phyloP scores from a whole-genome alignment of 2,797 vertebrate genomes.

The Amblyraja radiata region DNA sequence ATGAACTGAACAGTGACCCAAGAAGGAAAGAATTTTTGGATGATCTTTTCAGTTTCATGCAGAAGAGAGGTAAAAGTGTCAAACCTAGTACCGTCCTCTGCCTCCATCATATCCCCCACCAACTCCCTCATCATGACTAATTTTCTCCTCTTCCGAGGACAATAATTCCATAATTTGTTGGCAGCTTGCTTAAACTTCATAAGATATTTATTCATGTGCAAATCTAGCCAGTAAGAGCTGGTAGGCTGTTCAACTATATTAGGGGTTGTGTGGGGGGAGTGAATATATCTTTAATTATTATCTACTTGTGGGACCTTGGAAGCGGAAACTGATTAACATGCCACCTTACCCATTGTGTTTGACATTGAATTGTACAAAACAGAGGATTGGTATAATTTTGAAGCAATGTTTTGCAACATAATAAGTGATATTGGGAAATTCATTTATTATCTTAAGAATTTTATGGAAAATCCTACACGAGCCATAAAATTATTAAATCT shows the following conservation, averaged over 20 bases:
- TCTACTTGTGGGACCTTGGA: background rate
- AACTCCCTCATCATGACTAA: too few species aligned
- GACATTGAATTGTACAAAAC: background rate
- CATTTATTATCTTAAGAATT: background rate
- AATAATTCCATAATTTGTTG: background rate
- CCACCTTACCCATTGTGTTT: background rate
- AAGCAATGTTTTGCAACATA: background rate
- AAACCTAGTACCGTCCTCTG: background rate
- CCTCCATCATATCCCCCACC: background rate
- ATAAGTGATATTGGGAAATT: background rate
- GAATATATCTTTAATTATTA: background rate
- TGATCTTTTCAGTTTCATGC: constrained; percentile 36
- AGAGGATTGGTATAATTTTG: background rate
- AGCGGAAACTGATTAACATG: background rate
- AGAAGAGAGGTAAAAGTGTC: constrained; percentile 34
- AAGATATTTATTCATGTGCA: background rate
- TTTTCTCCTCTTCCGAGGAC: background rate
- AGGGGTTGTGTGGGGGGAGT: too few species aligned
- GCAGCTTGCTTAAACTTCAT: background rate
- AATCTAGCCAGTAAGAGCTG: background rate
- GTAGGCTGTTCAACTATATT: background rate
- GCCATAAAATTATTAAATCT: background rate
- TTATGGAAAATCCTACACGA: background rate
- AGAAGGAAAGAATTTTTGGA: constrained; percentile 38
- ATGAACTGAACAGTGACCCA: constrained; percentile 32